Evolutionary conservation across 2,888 invertebrate genomes (phyloP).

Genomic region (Axea sp.): DNA sequence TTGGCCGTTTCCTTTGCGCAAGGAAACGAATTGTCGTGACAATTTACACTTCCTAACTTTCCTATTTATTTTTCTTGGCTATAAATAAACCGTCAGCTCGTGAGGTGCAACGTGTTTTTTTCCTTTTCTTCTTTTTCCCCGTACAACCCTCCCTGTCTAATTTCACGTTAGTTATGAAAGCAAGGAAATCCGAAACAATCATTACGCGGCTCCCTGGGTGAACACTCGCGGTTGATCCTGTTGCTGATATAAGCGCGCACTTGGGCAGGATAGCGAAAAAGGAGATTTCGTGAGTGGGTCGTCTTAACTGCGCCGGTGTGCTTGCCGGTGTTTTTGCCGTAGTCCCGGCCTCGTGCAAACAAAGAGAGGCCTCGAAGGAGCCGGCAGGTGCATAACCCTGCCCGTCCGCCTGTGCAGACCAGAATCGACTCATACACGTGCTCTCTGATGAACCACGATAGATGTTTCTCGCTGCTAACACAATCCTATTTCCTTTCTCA

Average conservation of each 20-base stretch:
- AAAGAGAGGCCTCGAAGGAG: conserved; percentile 60
- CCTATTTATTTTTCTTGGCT: conserved; percentile 2
- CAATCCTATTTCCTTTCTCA: conserved; percentile 10
- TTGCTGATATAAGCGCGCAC: conserved; percentile 30
- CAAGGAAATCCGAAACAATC: too few species aligned
- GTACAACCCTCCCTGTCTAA: too few species aligned
- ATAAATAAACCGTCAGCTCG: too few species aligned
- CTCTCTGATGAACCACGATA: conserved; percentile 17
- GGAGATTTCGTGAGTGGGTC: conserved; percentile 53
- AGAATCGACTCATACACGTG: conserved; percentile 34
- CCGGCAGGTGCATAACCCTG: conserved; percentile 62
- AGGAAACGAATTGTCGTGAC: conserved; percentile 20
- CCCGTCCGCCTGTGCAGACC: conserved; percentile 19
- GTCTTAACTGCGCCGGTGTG: conserved; percentile 19
- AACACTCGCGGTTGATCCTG: conserved; percentile 1
- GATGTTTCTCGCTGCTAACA: conserved; percentile 10
- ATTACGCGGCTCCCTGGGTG: not conserved
- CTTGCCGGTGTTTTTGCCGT: conserved; percentile 34
- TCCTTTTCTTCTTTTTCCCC: not conserved
- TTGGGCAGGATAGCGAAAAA: conserved; percentile 28
- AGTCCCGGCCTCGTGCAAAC: conserved; percentile 53
- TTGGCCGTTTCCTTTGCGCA: conserved; percentile 37
- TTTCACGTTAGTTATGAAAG: too few species aligned
- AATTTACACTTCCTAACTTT: conserved; percentile 18
- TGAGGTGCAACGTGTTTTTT: too few species aligned